phyloP scores from a whole-genome alignment of 2,888 invertebrate genomes.

The Uloborus plumipes region DNA sequence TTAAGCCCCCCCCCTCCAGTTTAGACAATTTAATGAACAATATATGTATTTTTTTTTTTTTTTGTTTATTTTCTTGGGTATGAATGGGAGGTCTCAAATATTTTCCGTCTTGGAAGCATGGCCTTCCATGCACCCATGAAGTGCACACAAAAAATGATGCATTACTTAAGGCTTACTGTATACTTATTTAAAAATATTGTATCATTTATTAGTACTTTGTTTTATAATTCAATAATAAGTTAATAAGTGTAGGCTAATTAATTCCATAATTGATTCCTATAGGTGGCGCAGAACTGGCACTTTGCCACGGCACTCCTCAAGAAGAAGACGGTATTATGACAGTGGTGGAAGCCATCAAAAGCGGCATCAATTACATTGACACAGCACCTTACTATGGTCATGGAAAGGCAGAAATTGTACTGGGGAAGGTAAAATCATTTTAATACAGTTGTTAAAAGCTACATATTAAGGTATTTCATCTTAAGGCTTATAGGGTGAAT shows the following conservation, averaged over 20 bases:
- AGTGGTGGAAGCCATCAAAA: slow-evolving; percentile 80
- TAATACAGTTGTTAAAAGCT: background rate
- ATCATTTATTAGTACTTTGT: background rate
- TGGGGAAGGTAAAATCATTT: slow-evolving; percentile 78
- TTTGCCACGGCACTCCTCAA: slow-evolving; percentile 70
- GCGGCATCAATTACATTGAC: slow-evolving; percentile 91
- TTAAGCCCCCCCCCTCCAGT: too few species aligned
- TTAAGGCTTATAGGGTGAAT: too few species aligned
- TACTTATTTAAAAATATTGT: background rate
- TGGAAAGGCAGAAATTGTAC: slow-evolving; percentile 83
- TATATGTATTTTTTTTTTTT: too few species aligned
- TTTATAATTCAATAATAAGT: background rate
- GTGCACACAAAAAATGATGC: too few species aligned
- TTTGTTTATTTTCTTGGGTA: too few species aligned
- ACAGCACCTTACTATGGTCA: slow-evolving; percentile 91
- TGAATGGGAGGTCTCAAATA: too few species aligned
- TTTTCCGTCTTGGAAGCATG: too few species aligned
- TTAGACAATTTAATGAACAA: too few species aligned
- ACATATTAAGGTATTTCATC: too few species aligned
- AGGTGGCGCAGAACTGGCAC: slow-evolving; percentile 47
- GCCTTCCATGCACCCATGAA: too few species aligned
- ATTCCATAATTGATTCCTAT: background rate
- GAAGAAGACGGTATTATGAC: slow-evolving; percentile 79
- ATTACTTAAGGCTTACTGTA: too few species aligned
- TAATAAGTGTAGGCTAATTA: background rate